Evolutionary conservation across 2,113 vertebrate genomes (phyloP), one percentile per base, ranked within the genome.

Genomic region (Danio rerio): DNA sequence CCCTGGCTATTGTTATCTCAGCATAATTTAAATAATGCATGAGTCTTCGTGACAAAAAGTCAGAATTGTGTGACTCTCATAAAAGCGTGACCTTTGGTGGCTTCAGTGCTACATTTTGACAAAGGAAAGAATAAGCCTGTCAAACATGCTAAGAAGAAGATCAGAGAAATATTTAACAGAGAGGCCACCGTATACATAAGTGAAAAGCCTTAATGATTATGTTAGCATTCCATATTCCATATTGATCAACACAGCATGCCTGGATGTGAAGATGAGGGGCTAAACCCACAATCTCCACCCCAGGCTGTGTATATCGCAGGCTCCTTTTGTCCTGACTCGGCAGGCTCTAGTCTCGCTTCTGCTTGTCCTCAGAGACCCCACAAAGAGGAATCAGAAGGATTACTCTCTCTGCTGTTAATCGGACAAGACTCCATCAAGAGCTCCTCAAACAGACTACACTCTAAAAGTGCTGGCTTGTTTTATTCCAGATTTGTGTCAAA

Each of bases 261-360:
- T 71, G 65, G 65, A 83, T 69, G 20, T 78, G 74, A 78, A 78
- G 74, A 83, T 78, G 74, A 78, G 56, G 81, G 81, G 45, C 55
- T 83, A 76, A 71, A 63, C 74, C 68, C 47, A 40, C 74, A 77
- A 83, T 77, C 81, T 83, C 56, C 74, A 78, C 74, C 74, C 81
- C 73, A 83, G 81, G 73, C 73, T 62, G 65, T 71, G 81, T 78
- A 61, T 61, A 78, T 71, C 16, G 50, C 74, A 78, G 81, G 31
- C 63, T 42, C 45, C 74, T 71, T 83, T 83, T 83, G 81, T 83
- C 81, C 74, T 45, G 74, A 61, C 73, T 71, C 74, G 50, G 65
- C 56, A 62, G 53, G 81, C 74, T 83, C 56, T 53, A 78, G 53
- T 62, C 13, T 71, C 58, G 10, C 53, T 61, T 70, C 31, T 55